Base-by-base conservation (phyloP, 1,140 invertebrate genomes). In the Sinonovacula constricta region DNA sequence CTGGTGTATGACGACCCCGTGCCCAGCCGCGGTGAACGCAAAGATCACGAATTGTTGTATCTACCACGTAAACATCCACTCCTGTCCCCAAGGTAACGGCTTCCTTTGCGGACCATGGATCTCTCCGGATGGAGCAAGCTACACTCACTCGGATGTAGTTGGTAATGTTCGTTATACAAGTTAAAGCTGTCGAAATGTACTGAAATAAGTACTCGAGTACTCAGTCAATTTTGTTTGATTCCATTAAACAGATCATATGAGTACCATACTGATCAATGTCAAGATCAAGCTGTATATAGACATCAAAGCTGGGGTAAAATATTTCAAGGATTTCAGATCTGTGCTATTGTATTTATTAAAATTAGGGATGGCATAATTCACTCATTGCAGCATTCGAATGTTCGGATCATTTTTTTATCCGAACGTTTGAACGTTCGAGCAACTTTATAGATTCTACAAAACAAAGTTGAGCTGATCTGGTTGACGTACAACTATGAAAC, bases 61-160 rank as follows among this genome's bases (percentile, higher is more conserved):
- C 12, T 75, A 87, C 60, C 87, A 88, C 53, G 86, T 86, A 22
- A 88, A 88, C 65, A 82, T 87, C 14, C 87, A 88, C 69, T 85
- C 83, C 3, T 88, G 87, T 72, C 87, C 87, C 1, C 68, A 83
- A 10, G n/a, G n/a, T n/a, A 74, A 84, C n/a, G 54, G 7, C 0
- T 79, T 81, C n/a, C 53, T 88, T 10, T 88, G 87, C 72, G 86
- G 86, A 15, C 87, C 87, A 1, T 88, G 86, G 87, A 83, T 88
- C 18, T 78, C 81, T 4, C 51, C 82, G 5, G 49, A 59, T 45
- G 87, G 87, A 24, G 33, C 80, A n/a, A 82, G 83, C 24, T 86
- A 82, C 74, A 88, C 86, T 0, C 86, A 87, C 65, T 87, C 86
- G 4, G 30, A 22, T 54, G 66, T 68, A 10, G 18, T 56, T n/a